Percentiles rank a stretch among this genome's conserved stretches.
Conservation (phyloP, 2,888 invertebrate species). For the Petrolisthes manimaculis region DNA sequence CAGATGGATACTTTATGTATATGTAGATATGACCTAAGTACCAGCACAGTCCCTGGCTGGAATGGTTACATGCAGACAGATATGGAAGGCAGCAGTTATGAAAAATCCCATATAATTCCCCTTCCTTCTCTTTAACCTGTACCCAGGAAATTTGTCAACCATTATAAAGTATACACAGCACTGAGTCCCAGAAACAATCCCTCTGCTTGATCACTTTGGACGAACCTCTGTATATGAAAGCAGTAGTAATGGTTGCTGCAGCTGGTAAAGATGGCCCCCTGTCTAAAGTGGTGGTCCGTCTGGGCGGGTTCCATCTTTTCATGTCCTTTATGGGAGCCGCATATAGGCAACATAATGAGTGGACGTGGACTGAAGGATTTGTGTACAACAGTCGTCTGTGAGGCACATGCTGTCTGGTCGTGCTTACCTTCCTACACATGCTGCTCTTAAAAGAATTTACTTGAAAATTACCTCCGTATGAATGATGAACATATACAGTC, state of each 20-base stretch:
- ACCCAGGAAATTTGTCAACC: constrained; percentile 24
- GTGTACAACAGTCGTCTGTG: constrained; percentile 26
- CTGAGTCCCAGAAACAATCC: constrained; percentile 6
- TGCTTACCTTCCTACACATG: constrained; percentile 6
- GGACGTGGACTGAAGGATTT: constrained; percentile 17
- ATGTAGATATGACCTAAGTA: not conserved
- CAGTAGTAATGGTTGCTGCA: constrained; percentile 20
- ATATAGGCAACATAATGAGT: constrained; percentile 27
- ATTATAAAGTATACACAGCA: not conserved
- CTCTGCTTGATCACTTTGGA: not conserved
- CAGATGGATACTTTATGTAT: not conserved
- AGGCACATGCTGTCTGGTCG: constrained; percentile 21
- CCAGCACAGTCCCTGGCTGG: not conserved
- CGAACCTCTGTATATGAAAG: not conserved
- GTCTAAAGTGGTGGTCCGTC: not conserved
- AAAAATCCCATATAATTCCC: not conserved
- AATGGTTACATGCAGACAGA: not conserved
- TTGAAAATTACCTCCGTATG: constrained; percentile 31
- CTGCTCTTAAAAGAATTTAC: constrained; percentile 27
- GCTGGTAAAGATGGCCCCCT: constrained; percentile 15
- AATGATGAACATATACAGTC: constrained; percentile 11
- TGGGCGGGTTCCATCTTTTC: not conserved
- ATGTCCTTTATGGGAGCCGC: constrained; percentile 3
- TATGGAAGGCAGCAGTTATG: not conserved
- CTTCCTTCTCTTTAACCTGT: constrained; percentile 20